These are phyloP conservation scores for Cheirogaleus medius DNA, from an alignment of 2,113 vertebrate species.

Conservation along the genomic window DNA sequence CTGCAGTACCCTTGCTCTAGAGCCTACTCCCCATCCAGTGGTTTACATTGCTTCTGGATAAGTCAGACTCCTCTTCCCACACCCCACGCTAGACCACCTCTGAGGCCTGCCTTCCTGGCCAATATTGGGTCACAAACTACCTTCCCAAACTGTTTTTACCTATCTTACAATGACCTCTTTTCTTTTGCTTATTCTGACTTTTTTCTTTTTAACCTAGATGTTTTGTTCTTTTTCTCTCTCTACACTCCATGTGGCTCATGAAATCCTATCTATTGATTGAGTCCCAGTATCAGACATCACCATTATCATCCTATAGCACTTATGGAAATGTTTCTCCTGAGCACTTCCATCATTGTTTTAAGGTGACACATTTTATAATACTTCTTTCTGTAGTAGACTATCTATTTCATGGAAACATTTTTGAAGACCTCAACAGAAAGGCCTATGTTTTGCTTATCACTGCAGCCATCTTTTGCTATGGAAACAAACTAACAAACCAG, in stretches of 20 bases:
- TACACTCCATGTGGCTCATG: background rate
- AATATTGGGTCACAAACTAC: background rate
- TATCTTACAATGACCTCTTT: background rate
- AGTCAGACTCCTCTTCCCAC: background rate
- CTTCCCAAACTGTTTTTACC: background rate
- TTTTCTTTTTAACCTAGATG: background rate
- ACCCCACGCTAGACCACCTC: rapidly evolving
- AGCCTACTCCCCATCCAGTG: too few species aligned
- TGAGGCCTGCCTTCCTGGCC: background rate
- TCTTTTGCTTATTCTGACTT: background rate
- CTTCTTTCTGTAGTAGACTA: background rate
- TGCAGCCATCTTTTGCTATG: background rate
- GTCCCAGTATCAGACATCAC: background rate
- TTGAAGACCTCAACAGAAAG: background rate
- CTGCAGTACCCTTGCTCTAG: background rate
- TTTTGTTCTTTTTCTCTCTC: background rate
- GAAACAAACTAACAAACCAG: background rate
- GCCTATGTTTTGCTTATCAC: background rate
- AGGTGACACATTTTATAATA: background rate
- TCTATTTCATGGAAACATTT: background rate
- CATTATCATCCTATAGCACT: background rate
- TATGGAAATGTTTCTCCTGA: background rate
- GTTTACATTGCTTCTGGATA: background rate
- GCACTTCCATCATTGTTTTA: background rate
- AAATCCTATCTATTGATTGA: background rate